phyloP scores from a whole-genome alignment of 2,797 vertebrate species.

The Paedocypris micromegethes region DNA sequence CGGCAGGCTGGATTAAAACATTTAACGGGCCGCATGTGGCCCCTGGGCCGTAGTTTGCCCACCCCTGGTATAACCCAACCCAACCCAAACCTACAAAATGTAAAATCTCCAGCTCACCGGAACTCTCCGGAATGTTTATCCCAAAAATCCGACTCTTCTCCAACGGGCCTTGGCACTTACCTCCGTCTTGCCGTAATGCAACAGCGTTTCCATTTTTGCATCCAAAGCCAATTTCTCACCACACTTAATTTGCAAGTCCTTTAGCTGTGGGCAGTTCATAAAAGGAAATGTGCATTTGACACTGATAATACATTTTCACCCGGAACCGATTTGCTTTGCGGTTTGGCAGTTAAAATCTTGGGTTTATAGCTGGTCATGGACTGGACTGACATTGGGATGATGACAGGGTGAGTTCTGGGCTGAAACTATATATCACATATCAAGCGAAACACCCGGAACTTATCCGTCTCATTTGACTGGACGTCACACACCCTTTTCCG shows the following conservation, averaged over 20 bases:
- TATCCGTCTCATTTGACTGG: slow-evolving; percentile 36
- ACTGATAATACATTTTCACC: slow-evolving; percentile 56
- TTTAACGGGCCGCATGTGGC: too few species aligned
- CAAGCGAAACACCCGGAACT: slow-evolving; percentile 44
- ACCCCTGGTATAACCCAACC: too few species aligned
- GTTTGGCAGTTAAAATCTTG: slow-evolving; percentile 58
- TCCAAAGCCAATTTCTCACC: slow-evolving; percentile 6
- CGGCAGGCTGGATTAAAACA: too few species aligned
- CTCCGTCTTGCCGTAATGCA: not conserved
- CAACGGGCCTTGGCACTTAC: too few species aligned
- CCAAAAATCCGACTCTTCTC: too few species aligned
- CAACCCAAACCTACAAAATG: too few species aligned
- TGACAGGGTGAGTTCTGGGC: slow-evolving; percentile 50
- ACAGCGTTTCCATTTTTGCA: not conserved
- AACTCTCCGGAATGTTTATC: too few species aligned
- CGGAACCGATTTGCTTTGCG: slow-evolving; percentile 54
- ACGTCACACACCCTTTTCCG: slow-evolving; percentile 10
- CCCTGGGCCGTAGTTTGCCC: too few species aligned
- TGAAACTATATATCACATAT: slow-evolving; percentile 34
- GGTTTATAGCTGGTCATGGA: slow-evolving; percentile 51
- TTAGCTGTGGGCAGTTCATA: slow-evolving; percentile 26
- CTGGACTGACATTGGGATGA: slow-evolving; percentile 48
- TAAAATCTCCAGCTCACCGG: too few species aligned
- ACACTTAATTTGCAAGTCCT: slow-evolving; percentile 28
- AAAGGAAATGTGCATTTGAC: slow-evolving; percentile 16